Base-by-base conservation (phyloP, 1,140 invertebrate genomes). In the Drosophila miranda region DNA sequence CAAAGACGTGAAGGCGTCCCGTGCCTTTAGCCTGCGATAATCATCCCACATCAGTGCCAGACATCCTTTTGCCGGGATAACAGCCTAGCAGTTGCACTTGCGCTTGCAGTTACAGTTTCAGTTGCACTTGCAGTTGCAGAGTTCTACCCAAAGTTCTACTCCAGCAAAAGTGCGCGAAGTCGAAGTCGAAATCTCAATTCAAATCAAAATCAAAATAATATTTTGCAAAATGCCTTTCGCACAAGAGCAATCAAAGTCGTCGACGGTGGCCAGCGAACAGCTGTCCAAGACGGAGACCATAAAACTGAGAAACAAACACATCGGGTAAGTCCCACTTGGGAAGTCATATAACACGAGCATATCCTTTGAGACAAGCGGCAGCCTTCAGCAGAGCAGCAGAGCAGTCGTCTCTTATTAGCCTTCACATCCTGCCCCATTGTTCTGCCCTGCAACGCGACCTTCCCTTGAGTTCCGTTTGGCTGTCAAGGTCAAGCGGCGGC, bases 281-380 rank as follows among this genome's bases (percentile, higher is more conserved):
- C 93, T 97, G 92, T 91, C 94, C 9, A 96, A 96, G 91, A 92
- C 92, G 43, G 95, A 97, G 79, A 97, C 96, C 6, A 94, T 97
- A 16, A 93, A 94, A 70, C 92, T 97, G 28, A 92, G 96, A 11
- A 94, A 96, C 78, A 94, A 95, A 81, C 93, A 96, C 80, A 94
- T 97, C 75, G 96, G 96, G 96, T 97, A 92, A 95, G 94, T 75
- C 3, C 9, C 30, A 9, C 46, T 52, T 30, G n/a, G 13, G 1
- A 28, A 51, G 34, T 21, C 26, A 43, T 13, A 34, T 34, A 34
- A 34, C 30, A 11, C 30, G 8, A 3, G 30, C 3, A 11, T 23
- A 53, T 51, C 48, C 34, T 45, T 34, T 34, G 30, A 34, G 30
- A 34, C 30, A 34, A 34, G 30, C 30, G 9, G 30, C 30, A 49